Conservation (phyloP, 1,140 invertebrate genomes). For the Xylocopa sonorina region DNA sequence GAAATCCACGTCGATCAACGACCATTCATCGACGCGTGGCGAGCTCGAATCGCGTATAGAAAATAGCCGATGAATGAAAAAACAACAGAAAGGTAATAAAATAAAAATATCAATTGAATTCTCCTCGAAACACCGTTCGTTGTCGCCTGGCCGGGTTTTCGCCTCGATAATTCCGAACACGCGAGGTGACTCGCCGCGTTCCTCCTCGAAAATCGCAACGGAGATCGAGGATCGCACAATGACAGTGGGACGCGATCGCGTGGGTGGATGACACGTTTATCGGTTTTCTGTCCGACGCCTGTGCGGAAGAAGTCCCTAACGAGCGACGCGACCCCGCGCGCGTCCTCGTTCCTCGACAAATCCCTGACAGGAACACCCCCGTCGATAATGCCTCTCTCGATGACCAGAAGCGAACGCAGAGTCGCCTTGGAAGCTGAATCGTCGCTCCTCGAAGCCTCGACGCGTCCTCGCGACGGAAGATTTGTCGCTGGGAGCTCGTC, state of each 20-base stretch:
- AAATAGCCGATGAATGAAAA: no score
- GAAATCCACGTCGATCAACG: no score
- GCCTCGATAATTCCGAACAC: neutral
- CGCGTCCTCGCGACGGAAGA: neutral
- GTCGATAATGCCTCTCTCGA: neutral
- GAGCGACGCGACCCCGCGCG: no score
- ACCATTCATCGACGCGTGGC: no score
- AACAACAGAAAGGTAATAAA: no score
- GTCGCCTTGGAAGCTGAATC: no score
- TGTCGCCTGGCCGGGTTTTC: neutral
- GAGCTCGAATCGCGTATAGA: no score
- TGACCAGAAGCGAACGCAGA: neutral
- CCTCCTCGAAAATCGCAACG: constrained; percentile 12
- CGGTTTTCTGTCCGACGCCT: constrained; percentile 16
- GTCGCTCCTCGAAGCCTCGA: no score
- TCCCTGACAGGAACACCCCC: neutral
- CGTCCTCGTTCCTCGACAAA: no score
- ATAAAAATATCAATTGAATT: no score
- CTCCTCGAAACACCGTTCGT: no score
- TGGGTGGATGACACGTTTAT: constrained; percentile 1
- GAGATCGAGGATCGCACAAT: neutral
- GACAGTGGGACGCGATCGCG: neutral
- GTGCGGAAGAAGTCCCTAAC: neutral
- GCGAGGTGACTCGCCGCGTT: neutral
- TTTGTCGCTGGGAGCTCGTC: constrained; percentile 49